phyloP scores from a whole-genome alignment of 2,797 vertebrate genomes.

The Argentina silus region DNA sequence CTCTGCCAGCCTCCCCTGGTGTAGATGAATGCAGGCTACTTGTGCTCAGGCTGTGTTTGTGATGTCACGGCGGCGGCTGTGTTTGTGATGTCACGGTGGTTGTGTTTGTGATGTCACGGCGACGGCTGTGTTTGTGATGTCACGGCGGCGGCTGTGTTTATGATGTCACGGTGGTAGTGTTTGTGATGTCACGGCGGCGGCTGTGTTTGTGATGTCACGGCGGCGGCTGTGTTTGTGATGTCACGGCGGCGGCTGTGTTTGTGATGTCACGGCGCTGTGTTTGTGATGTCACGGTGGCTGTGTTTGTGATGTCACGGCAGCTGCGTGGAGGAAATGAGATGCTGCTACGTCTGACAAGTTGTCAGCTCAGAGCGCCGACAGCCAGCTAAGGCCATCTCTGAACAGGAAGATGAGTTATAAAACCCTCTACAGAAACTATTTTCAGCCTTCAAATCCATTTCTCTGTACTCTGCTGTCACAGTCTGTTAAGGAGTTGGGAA shows the following conservation, averaged over 20 bases:
- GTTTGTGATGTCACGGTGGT: neutral
- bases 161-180: neutral
- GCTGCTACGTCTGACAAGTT: conserved; percentile 9
- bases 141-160: neutral
- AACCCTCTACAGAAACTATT: conserved; percentile 21
- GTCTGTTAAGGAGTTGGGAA: neutral
- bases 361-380: conserved; percentile 10
- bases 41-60: neutral
- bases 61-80: neutral
- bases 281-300: neutral
- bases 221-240: neutral
- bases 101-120: neutral
- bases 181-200: neutral
- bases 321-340: conserved; percentile 21
- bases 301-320: conserved; percentile 14
- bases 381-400: conserved; percentile 17
- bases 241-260: too few species aligned
- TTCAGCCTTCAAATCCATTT: conserved; percentile 6
- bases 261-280: neutral
- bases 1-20: too few species aligned
- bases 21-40: too few species aligned
- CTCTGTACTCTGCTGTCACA: conserved; percentile 4
- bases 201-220: neutral
- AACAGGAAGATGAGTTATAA: conserved; percentile 12
- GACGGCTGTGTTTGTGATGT: neutral